Evolutionary conservation across 2,888 invertebrate species (phyloP), one percentile per base, ranked within the genome.

Genomic region (Athetis lepigone): DNA sequence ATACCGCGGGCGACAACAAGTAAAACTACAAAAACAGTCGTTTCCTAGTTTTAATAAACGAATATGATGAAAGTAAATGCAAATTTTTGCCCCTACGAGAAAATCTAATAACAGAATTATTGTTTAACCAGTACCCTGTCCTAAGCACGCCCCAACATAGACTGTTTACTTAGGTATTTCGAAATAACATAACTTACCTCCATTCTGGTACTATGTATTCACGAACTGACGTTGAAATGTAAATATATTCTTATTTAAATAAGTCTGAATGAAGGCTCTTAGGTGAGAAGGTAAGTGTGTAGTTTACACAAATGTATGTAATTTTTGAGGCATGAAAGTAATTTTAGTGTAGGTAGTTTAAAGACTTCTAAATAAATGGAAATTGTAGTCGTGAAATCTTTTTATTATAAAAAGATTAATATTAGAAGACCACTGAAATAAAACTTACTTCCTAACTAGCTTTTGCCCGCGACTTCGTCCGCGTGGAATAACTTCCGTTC

Each of bases 71-170:
- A 29, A 56, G 49, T 60, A 43, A 66, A 82, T 82, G 72, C 62
- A 81, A 82, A 82, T 77, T 80, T 79, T 80, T 83, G 77, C 49
- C 50, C 60, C 43, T 42, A 40, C 62, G 36, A 40, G 66, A 72
- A 82, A 88, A 88, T 88, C 77, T 85, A 85, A 88, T 88, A 88
- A 85, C 83, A 69, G 77, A 81, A 87, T 86, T 84, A 85, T 86
- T 86, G 87, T 85, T 87, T 86, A 83, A 87, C 77, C 85, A 82
- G 65, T 7, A 68, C 55, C 77, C 71, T 74, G 71, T 75, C 71
- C 82, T 80, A 80, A 84, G 80, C 85, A 78, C 80, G 79, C 75
- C 73, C 59, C 75, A 70, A 71, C 80, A 70, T 75, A 75, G 72
- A 74, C 70, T 87, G 85, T 85, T 85, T 81, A 83, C 82, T 87